Evolutionary conservation across 2,113 vertebrate genomes (phyloP).

Genomic region (human (Homo sapiens)): GRCh38 chr12:83084501-83085000

Average conservation of each 20-base stretch:
- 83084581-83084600: neutral
- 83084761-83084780: neutral
- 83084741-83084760: neutral
- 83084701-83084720: neutral
- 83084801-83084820: neutral
- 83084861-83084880: neutral
- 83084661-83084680: neutral
- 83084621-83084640: neutral
- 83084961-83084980: no score
- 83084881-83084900: neutral
- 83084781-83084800: neutral
- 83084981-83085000: neutral
- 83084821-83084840: neutral
- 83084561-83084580: neutral
- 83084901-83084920: neutral
- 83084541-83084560: neutral
- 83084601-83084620: neutral
- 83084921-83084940: neutral
- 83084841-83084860: neutral
- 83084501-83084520: neutral
- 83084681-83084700: constrained; percentile 10
- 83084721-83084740: neutral
- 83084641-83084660: neutral
- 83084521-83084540: neutral
- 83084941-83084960: neutral